These are phyloP conservation scores for Rhadina sibilatrix DNA, from an alignment of 2,113 vertebrate genomes.

Conservation along the genomic window DNA sequence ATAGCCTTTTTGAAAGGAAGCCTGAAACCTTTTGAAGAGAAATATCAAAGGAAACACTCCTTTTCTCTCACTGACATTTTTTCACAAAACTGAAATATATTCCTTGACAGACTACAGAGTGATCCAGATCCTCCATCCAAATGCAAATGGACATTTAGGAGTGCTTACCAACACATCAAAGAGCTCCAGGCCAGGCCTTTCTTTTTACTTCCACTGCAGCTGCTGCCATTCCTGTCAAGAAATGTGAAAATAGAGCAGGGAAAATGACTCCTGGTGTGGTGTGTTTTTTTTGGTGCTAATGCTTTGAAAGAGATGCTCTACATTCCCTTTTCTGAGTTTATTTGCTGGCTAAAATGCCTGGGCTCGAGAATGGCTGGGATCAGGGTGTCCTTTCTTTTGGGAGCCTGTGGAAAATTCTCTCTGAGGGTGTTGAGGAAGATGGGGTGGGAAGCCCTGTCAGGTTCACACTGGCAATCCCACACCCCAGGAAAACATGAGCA, in stretches of 20 bases:
- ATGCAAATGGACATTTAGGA: neutral
- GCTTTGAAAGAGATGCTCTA: neutral
- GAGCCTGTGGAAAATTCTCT: neutral
- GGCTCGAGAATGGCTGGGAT: rapidly evolving
- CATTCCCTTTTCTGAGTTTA: neutral
- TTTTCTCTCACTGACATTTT: neutral
- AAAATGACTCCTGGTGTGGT: neutral
- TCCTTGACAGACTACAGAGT: neutral
- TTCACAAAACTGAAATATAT: neutral
- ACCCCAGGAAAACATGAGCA: neutral
- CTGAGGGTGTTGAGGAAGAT: neutral
- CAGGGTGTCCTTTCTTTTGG: neutral
- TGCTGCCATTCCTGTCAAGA: neutral
- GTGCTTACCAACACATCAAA: neutral
- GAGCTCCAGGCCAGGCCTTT: neutral
- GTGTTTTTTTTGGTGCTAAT: neutral
- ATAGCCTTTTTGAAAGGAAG: slow-evolving; percentile 9
- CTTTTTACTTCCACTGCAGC: neutral
- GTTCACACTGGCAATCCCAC: neutral
- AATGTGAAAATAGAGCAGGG: neutral
- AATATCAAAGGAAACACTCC: slow-evolving; percentile 35
- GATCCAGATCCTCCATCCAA: neutral
- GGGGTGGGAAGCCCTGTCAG: neutral
- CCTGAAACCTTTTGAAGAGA: neutral
- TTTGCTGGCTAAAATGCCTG: neutral